These are phyloP conservation scores for Zaprionus nigranus DNA, from an alignment of 1,140 invertebrate genomes.

Conservation along the genomic window DNA sequence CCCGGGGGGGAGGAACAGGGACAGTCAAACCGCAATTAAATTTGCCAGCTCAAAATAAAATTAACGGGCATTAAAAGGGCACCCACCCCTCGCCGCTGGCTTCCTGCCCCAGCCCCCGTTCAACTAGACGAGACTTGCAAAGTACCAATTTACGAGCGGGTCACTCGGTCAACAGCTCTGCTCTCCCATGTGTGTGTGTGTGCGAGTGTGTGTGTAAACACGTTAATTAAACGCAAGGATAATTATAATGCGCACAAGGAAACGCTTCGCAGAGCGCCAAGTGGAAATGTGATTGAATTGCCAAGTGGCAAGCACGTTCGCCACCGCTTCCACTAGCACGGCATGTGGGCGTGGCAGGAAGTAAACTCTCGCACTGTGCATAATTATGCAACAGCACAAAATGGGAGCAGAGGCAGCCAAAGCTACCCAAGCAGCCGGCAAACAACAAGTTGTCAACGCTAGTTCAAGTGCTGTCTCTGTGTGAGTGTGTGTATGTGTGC, in stretches of 20 bases:
- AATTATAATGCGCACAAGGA: conserved; percentile 58
- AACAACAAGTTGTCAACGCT: conserved; percentile 48
- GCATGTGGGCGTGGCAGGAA: conserved; percentile 32
- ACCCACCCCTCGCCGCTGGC: background rate
- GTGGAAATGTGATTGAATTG: conserved; percentile 49
- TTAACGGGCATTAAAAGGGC: conserved; percentile 53
- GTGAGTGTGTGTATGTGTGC: background rate
- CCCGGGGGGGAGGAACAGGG: background rate
- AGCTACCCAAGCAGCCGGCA: conserved; percentile 4
- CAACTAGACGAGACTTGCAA: conserved; percentile 30
- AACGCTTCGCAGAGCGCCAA: conserved; percentile 32
- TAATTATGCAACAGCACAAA: conserved; percentile 56
- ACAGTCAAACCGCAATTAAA: conserved; percentile 51
- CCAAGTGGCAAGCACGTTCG: conserved; percentile 38
- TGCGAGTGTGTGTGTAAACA: conserved; percentile 44
- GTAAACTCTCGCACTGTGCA: conserved; percentile 26
- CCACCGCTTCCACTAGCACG: background rate
- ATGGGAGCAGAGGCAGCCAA: conserved; percentile 39
- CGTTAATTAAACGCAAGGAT: conserved; percentile 62
- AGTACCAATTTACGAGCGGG: conserved; percentile 39
- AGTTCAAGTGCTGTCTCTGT: conserved; percentile 25
- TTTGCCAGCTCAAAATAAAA: conserved; percentile 53
- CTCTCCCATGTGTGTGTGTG: background rate
- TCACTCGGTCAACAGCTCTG: conserved; percentile 49
- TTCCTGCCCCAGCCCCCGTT: background rate